phyloP scores from a whole-genome alignment of 1,140 invertebrate genomes.

The Apis florea region DNA sequence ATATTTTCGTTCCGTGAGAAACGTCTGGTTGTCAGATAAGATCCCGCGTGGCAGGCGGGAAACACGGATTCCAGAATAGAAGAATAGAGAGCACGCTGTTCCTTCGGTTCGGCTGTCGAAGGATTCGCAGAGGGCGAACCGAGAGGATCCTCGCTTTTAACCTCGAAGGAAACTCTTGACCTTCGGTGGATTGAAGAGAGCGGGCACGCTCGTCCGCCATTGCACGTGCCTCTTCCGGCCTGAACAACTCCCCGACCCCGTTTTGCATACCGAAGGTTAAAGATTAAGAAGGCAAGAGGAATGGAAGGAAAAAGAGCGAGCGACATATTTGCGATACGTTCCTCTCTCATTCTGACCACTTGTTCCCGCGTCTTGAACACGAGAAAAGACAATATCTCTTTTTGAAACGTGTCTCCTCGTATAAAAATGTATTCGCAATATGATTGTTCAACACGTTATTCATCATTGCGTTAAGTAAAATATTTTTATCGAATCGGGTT shows the following conservation, averaged over 20 bases:
- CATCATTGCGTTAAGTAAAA: too few relatives aligned
- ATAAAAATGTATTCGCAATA: too few relatives aligned
- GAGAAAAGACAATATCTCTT: too few relatives aligned
- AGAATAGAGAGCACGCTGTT: slow-evolving; percentile 7
- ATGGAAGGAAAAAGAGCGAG: neutral
- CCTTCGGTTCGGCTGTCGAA: neutral
- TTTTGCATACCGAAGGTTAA: slow-evolving; percentile 31
- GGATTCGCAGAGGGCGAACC: slow-evolving; percentile 26
- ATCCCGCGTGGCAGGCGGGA: slow-evolving; percentile 20
- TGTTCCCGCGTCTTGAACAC: too few relatives aligned
- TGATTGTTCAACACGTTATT: too few relatives aligned
- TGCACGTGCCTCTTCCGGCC: slow-evolving; percentile 27
- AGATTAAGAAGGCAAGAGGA: neutral
- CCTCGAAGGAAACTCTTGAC: slow-evolving; percentile 35
- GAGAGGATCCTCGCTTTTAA: slow-evolving; percentile 39
- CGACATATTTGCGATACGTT: neutral
- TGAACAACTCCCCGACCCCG: slow-evolving; percentile 18
- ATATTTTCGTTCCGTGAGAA: slow-evolving; percentile 16
- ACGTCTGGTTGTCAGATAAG: slow-evolving; percentile 8
- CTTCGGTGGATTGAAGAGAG: slow-evolving; percentile 33
- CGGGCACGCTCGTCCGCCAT: slow-evolving; percentile 14
- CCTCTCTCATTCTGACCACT: neutral
- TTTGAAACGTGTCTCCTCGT: too few relatives aligned
- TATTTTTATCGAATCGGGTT: too few relatives aligned
- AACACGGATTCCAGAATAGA: slow-evolving; percentile 20